Evolutionary conservation across 1,140 invertebrate genomes (phyloP).

Genomic region (Drosophila rufa): DNA sequence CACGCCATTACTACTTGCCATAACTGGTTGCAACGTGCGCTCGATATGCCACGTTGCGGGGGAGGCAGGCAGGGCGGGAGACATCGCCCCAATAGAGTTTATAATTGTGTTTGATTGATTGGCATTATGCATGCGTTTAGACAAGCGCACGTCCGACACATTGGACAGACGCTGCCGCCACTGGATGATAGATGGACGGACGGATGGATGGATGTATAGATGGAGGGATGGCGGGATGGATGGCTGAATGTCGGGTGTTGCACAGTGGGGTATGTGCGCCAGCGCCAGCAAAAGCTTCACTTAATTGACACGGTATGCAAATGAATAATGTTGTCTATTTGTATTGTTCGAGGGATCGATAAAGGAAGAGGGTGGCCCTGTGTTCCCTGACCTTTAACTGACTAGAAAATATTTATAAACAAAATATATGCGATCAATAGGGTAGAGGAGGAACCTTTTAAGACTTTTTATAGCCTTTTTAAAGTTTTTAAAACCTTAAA

Average conservation of each 20-base stretch:
- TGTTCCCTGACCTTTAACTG: not conserved
- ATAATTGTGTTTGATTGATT: conserved; percentile 79
- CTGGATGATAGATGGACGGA: conserved; percentile 16
- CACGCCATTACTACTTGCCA: conserved; percentile 24
- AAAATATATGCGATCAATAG: not conserved
- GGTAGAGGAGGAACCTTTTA: too few species aligned
- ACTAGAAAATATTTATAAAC: not conserved
- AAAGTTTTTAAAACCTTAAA: too few species aligned
- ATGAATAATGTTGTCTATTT: conserved; percentile 18
- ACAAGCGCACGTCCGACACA: conserved; percentile 47
- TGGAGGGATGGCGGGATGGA: not conserved
- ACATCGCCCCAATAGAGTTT: conserved; percentile 53
- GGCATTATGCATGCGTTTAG: conserved; percentile 66
- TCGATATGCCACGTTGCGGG: conserved; percentile 20
- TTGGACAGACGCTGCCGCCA: conserved; percentile 13
- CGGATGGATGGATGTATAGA: not conserved
- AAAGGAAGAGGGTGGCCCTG: not conserved
- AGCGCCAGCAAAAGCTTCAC: conserved; percentile 1
- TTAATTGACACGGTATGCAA: conserved; percentile 12
- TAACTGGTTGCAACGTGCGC: conserved; percentile 25
- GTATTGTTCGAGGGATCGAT: conserved; percentile 1
- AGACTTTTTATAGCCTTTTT: too few species aligned
- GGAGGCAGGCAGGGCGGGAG: not conserved
- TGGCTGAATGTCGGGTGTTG: not conserved
- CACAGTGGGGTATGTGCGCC: conserved; percentile 11